Evolutionary conservation across 2,888 invertebrate species (phyloP).

Genomic region (Agelastica alni): DNA sequence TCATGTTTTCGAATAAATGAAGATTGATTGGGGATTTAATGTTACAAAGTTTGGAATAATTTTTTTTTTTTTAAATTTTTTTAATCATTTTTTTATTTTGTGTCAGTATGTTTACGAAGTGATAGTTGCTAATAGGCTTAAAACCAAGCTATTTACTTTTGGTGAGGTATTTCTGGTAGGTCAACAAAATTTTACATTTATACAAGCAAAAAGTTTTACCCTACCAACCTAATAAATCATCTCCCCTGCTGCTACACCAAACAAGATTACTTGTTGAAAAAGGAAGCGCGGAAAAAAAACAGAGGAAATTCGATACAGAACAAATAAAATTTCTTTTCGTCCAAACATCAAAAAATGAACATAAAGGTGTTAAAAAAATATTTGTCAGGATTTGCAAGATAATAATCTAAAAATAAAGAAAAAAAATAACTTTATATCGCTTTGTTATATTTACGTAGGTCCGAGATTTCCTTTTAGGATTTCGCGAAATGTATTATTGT

Average conservation of each 20-base stretch:
- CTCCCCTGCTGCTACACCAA: background rate
- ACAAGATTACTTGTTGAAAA: conserved; percentile 4
- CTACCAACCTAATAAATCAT: too few species aligned
- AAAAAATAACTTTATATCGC: background rate
- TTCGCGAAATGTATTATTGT: background rate
- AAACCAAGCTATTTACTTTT: too few species aligned
- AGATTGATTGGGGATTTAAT: too few species aligned
- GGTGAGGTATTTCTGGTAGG: too few species aligned
- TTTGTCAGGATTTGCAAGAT: conserved; percentile 1
- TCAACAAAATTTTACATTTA: too few species aligned
- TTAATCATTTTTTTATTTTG: too few species aligned
- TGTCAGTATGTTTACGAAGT: too few species aligned
- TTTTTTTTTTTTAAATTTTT: too few species aligned
- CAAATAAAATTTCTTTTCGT: conserved; percentile 11
- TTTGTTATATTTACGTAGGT: background rate
- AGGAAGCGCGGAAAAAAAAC: conserved; percentile 7
- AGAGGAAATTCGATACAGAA: conserved; percentile 12
- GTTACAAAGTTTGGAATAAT: too few species aligned
- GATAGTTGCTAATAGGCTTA: too few species aligned
- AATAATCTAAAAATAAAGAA: background rate
- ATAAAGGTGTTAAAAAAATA: background rate
- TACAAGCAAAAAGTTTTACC: too few species aligned
- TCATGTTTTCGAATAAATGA: too few species aligned
- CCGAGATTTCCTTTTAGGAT: background rate
- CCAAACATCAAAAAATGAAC: background rate